These are phyloP conservation scores for Andrena praecox DNA, from an alignment of 2,888 invertebrate species.

Conservation along the genomic window DNA sequence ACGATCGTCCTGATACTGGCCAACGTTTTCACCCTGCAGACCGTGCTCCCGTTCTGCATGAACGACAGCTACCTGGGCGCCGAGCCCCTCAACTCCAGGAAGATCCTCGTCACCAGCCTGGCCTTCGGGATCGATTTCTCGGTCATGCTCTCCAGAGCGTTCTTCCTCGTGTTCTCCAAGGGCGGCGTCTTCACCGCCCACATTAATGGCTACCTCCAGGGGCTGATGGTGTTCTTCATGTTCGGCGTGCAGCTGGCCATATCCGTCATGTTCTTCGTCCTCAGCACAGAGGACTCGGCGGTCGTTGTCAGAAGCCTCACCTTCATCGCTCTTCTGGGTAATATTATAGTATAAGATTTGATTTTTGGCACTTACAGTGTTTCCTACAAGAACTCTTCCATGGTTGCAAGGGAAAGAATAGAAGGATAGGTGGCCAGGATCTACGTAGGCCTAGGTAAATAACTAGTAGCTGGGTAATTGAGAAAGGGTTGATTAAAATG, in stretches of 20 bases:
- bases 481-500: no score
- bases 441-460: no score
- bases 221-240: conserved; percentile 88
- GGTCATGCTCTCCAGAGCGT: conserved; percentile 87
- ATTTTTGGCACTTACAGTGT: no score
- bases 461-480: no score
- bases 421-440: no score
- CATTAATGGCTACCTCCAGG: conserved; percentile 90
- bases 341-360: no score
- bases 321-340: conserved; percentile 85
- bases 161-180: conserved; percentile 89
- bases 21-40: conserved; percentile 83
- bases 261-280: conserved; percentile 79
- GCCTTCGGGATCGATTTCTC: conserved; percentile 89
- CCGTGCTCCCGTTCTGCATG: conserved; percentile 84
- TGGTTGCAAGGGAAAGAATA: no score
- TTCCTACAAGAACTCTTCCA: no score
- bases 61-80: conserved; percentile 76
- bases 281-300: conserved; percentile 78
- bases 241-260: conserved; percentile 86
- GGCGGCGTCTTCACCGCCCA: conserved; percentile 90
- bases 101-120: conserved; percentile 87
- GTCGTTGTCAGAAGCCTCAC: conserved; percentile 81
- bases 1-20: conserved; percentile 85
- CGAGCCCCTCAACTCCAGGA: conserved; percentile 86